Evolutionary conservation across 1,140 invertebrate genomes (phyloP).

Genomic region (Babylonia areolata): DNA sequence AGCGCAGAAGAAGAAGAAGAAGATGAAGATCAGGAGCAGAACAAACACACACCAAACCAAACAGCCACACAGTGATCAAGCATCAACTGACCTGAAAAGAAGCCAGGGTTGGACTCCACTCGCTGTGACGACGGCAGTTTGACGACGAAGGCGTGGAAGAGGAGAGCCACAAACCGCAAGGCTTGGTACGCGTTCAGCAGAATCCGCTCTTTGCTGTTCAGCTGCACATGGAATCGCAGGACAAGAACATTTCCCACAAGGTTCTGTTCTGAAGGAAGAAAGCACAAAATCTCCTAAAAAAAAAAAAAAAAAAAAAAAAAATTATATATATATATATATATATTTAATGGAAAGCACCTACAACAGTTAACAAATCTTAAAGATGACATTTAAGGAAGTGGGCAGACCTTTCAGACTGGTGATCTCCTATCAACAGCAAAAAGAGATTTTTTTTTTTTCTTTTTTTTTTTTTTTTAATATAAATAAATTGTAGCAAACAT

Average conservation of each 20-base stretch:
- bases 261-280: too few species aligned
- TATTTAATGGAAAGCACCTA: too few species aligned
- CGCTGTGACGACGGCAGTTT: constrained; percentile 14
- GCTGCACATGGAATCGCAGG: background rate
- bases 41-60: too few species aligned
- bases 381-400: too few species aligned
- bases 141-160: constrained; percentile 22
- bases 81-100: constrained; percentile 19
- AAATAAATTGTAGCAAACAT: too few species aligned
- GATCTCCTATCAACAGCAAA: too few species aligned
- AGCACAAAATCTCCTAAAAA: background rate
- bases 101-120: background rate
- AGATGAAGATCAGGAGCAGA: too few species aligned
- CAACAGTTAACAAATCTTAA: too few species aligned
- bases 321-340: background rate
- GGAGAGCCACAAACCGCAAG: constrained; percentile 22
- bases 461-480: too few species aligned
- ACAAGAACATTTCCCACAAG: background rate
- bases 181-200: constrained; percentile 26
- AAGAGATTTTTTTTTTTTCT: too few species aligned
- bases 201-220: constrained; percentile 31
- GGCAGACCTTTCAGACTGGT: too few species aligned
- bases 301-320: background rate
- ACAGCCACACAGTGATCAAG: background rate
- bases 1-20: too few species aligned